Evolutionary conservation across 1,140 invertebrate species (phyloP).

Genomic region (Acyrthosiphon pisum): DNA sequence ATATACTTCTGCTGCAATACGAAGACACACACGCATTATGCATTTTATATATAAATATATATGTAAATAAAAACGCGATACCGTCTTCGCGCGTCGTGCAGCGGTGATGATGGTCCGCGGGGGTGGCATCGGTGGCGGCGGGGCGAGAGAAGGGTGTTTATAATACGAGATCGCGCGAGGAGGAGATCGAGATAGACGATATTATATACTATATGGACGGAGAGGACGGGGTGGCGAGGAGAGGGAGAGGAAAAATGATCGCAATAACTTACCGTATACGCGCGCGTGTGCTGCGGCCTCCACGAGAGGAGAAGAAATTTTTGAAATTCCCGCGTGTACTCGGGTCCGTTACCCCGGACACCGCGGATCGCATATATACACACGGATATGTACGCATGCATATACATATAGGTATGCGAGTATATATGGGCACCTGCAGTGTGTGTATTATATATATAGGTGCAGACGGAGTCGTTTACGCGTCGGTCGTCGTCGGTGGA

Average conservation of each 20-base stretch:
- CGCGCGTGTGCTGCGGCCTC: neutral
- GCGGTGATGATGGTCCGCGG: neutral
- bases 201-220: no score
- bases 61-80: slow-evolving; percentile 4
- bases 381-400: neutral
- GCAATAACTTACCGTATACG: neutral
- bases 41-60: neutral
- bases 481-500: neutral
- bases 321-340: slow-evolving; percentile 36
- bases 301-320: slow-evolving; percentile 9
- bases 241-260: neutral
- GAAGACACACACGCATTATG: neutral
- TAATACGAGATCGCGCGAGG: neutral
- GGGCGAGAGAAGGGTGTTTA: neutral
- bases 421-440: neutral
- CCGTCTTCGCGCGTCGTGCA: neutral
- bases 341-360: slow-evolving; percentile 41
- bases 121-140: neutral
- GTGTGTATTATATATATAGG: no score
- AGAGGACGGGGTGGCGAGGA: neutral
- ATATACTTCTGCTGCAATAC: neutral
- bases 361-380: neutral
- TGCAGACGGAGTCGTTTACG: neutral
- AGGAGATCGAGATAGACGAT: neutral
- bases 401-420: neutral